Evolutionary conservation across 2,797 vertebrate genomes (phyloP).

Genomic region (Pseudopleuronectes americanus): DNA sequence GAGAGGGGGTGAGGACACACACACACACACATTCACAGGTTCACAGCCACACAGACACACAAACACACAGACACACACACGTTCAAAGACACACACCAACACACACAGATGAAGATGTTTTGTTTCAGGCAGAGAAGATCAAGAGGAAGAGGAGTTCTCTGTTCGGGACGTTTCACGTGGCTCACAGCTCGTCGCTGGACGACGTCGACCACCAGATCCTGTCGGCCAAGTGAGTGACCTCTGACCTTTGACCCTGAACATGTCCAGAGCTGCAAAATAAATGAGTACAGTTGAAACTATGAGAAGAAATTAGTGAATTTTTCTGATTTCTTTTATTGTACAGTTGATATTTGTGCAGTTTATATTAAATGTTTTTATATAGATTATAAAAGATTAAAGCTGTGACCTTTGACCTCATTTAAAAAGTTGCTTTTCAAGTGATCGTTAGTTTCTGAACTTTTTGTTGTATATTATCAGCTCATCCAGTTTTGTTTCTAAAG

Average conservation of each 20-base stretch:
- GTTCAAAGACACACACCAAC: background rate
- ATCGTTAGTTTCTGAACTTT: no score
- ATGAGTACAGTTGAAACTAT: no score
- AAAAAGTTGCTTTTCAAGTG: no score
- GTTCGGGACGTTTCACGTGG: slow-evolving; percentile 94
- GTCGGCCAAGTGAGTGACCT: slow-evolving; percentile 91
- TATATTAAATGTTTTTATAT: no score
- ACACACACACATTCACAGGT: slow-evolving; percentile 36
- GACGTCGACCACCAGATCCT: slow-evolving; percentile 98
- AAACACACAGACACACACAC: background rate
- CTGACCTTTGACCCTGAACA: background rate
- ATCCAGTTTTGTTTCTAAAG: no score
- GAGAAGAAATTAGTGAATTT: no score
- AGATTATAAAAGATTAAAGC: background rate
- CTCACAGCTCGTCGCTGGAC: slow-evolving; percentile 96
- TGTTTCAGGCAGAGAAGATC: slow-evolving; percentile 94
- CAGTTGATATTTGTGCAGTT: no score
- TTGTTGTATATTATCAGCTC: no score
- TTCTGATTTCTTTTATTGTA: no score
- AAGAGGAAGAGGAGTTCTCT: slow-evolving; percentile 96
- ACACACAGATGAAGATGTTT: background rate
- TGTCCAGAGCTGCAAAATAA: no score
- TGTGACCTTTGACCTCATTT: background rate
- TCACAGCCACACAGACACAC: slow-evolving; percentile 3
- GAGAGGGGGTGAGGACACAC: slow-evolving; percentile 88